Evolutionary conservation across 2,888 invertebrate species (phyloP), one percentile per base, ranked within the genome.

Genomic region (Podabrus alpinus): DNA sequence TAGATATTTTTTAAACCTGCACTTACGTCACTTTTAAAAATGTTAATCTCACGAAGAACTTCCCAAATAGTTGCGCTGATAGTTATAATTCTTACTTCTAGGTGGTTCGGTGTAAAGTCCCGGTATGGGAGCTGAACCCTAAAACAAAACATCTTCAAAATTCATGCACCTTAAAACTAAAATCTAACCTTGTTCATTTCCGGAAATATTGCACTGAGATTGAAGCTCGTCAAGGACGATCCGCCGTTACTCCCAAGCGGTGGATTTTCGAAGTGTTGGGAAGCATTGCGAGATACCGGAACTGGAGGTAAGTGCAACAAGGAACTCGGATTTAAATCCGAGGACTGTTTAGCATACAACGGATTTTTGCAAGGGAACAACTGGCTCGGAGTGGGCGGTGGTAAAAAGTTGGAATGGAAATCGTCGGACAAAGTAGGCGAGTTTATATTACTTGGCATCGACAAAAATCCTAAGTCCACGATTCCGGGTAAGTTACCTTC

Each of bases 171-270:
- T 17, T 25, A 16, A 62, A 19, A 66, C 29, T 45, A 25, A 24
- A 17, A 29, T 7, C 11, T 79, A 66, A 87, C 87, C 85, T 87
- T 83, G 84, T 94, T 94, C 80, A 95, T 95, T 89, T 95, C 95
- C 1, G 95, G 95, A 86, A 95, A 95, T 82, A 95, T 94, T 0
- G 95, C 93, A 82, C 94, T 94, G 61, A 95, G 88, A 87, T 95
- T 95, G 84, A 95, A 95, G 85, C 95, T 95, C 1, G 94, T 93
- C 45, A 92, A 86, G 71, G 90, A 89, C 5, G 89, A 90, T 59
- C 90, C 89, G 11, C 81, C 84, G 17, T 83, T 81, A 73, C 83
- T 84, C 19, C 82, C 82, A 9, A 85, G 81, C 5, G 86, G 84
- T 0, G 86, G 83, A 61, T 85, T 82, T 71, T 87, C 86, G 1